Evolutionary conservation across 1,140 invertebrate species (phyloP), one percentile per base, ranked within the genome.

Genomic region (Lepidotrigona ventralis): DNA sequence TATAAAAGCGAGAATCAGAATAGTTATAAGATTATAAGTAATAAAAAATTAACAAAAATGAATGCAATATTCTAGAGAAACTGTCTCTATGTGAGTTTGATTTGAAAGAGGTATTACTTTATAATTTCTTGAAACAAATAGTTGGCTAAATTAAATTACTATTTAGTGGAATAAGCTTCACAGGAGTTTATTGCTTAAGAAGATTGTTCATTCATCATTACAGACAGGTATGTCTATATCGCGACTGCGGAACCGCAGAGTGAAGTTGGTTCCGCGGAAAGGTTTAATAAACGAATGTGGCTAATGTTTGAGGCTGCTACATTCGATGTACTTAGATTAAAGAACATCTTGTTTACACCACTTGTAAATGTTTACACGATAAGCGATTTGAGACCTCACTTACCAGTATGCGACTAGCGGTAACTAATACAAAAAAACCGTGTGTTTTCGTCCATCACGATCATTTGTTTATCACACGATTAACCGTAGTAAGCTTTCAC

Each of bases 291-390:
- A 83, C 82, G 82, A 66, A 79, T 51, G n/a, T 51, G 33, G 33
- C 70, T 72, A 73, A 51, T 83, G 82, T 79, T 83, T 83, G 60
- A 83, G 82, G 66, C 66, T 39, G 66, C 46, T 58, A 78, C 66
- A 79, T 71, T 71, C 76, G 72, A 83, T 74, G 60, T 82, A 86
- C 86, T 85, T 85, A 83, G 84, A 87, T 89, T 89, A 88, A 83
- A 84, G 84, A 89, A 90, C 88, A 83, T 85, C 81, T 89, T 90
- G 90, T 91, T 91, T 91, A 91, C 87, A 69, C 79, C 79, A 60
- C 85, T 83, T 85, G 89, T 91, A 91, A 91, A 91, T 90, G 89
- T 91, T 91, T 91, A 88, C 82, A 86, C 87, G 89, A 91, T 90
- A 90, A 90, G 90, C 86, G 91, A 88, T 90, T 89, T 78, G 82